A percentile compares a stretch with the other conserved stretches of the same genome.
These are phyloP conservation scores for Gephyroberyx darwinii DNA, from an alignment of 2,797 vertebrate species.

Conservation along the genomic window DNA sequence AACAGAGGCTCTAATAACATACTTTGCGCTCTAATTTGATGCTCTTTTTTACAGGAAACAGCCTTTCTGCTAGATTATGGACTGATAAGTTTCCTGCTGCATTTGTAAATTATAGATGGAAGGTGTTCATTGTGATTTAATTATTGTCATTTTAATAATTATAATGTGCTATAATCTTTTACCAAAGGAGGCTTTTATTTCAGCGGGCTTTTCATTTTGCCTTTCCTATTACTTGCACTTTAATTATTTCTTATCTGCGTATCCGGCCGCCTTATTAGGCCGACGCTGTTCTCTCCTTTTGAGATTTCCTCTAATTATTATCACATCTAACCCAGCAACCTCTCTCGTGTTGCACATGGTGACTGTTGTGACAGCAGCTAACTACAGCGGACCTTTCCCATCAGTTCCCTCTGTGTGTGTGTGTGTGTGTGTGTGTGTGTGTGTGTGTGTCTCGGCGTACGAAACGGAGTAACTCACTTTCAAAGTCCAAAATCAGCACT, in stretches of 20 bases:
- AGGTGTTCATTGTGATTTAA: constrained; percentile 37
- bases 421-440: constrained; percentile 17
- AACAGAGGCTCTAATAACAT: not conserved
- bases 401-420: not conserved
- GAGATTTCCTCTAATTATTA: constrained; percentile 38
- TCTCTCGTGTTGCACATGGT: not conserved
- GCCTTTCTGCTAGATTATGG: not conserved
- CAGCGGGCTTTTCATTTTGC: constrained; percentile 18
- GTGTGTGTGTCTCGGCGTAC: not conserved
- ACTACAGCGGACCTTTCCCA: constrained; percentile 1
- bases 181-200: constrained; percentile 41
- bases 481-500: constrained; percentile 2
- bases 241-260: constrained; percentile 33
- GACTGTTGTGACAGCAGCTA: not conserved
- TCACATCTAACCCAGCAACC: constrained; percentile 5
- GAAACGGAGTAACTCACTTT: constrained; percentile 9
- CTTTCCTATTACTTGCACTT: constrained; percentile 28
- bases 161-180: constrained; percentile 28
- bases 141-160: constrained; percentile 47
- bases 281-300: constrained; percentile 9
- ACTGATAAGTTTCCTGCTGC: constrained; percentile 27
- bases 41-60: constrained; percentile 28
- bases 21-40: constrained; percentile 27
- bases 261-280: not conserved
- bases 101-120: constrained; percentile 46